Base-by-base conservation (phyloP, 2,113 vertebrate species). In the Meleagris gallopavo region DNA sequence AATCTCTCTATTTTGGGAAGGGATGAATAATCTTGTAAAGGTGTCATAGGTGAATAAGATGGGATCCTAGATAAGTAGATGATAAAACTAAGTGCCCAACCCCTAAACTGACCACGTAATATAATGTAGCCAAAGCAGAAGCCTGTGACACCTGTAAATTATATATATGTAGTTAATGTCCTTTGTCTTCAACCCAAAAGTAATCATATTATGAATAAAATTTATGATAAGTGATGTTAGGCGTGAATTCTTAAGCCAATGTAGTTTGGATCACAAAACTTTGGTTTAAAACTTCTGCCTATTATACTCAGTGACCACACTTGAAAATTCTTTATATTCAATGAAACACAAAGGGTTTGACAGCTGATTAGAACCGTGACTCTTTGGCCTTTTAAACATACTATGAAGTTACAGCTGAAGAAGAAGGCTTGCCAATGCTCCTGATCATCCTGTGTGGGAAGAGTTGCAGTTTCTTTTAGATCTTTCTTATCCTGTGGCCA, bases 401-500 rank as follows among this genome's bases (percentile, higher is more conserved):
- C 15, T 73, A 20, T 76, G 27, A 45, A 21, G 2, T 1, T 82
- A 15, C 25, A 75, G 17, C 32, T 87, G 46, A 40, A 79, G 84
- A 61, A 7, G 78, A 30, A 38, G 27, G 3, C 20, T 21, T 61
- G 17, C 27, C 24, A 41, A 27, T 76, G 20, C 3, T 65, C 10
- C 25, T 7, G 3, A 9, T 84, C 16, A 0, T 73, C 58, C 22
- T 21, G 6, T 30, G 14, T 46, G 8, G 61, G 60, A 88, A 52
- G 4, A 32, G 6, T 43, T 79, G 38, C 16, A 18, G 12, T 83
- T 87, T 90, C 41, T 34, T 50, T 43, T 8, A 57, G 17, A 6
- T 67, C 57, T 82, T 0, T 46, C 25, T 4, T 17, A 4, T 22
- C 29, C 5, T 17, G 27, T 32, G 21, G 32, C 21, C 4, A 0